Evolutionary conservation across 2,113 vertebrate genomes (phyloP).

Genomic region (human): GRCh38 chr19:49897001-49897500

Average conservation of each 20-base stretch:
- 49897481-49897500: accelerated
- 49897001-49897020: background rate
- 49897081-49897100: background rate
- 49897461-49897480: background rate
- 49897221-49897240: background rate
- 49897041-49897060: slow-evolving; percentile 29
- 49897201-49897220: background rate
- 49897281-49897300: background rate
- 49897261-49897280: background rate
- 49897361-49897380: background rate
- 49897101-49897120: background rate
- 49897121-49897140: background rate
- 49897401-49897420: too few relatives aligned
- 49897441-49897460: background rate
- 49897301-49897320: background rate
- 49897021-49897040: background rate
- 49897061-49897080: slow-evolving; percentile 57
- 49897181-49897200: background rate
- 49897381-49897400: accelerated
- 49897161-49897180: background rate
- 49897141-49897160: background rate
- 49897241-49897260: too few relatives aligned
- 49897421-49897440: background rate
- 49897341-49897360: background rate
- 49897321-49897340: background rate